Evolutionary conservation across 2,113 vertebrate genomes (phyloP).

Genomic region (Siphamia tubifer): DNA sequence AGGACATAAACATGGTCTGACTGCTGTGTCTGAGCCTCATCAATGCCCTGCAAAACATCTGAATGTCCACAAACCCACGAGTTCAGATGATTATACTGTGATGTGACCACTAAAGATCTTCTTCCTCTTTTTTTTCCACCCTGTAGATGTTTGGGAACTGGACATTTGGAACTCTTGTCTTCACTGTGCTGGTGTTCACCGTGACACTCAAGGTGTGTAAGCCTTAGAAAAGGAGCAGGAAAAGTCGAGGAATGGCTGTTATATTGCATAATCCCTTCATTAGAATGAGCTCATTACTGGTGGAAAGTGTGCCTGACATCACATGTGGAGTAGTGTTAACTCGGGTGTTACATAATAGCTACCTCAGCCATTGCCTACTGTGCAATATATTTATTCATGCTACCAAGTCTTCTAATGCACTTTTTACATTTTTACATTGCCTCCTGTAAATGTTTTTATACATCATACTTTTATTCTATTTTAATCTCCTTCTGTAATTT

Average conservation of each 20-base stretch:
- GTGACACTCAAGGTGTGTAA: conserved; percentile 93
- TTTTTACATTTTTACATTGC: too few relatives aligned
- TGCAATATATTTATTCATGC: too few relatives aligned
- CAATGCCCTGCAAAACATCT: background rate
- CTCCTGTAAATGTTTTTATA: too few relatives aligned
- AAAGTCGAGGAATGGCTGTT: background rate
- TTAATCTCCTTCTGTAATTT: too few relatives aligned
- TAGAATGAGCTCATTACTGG: background rate
- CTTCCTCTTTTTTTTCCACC: conserved; percentile 15
- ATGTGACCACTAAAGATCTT: background rate
- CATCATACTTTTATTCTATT: too few relatives aligned
- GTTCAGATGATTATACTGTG: background rate
- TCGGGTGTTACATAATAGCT: conserved; percentile 24
- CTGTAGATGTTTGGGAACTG: conserved; percentile 94
- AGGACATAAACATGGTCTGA: background rate
- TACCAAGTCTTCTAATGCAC: too few relatives aligned
- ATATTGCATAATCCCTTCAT: background rate
- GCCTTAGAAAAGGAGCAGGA: background rate
- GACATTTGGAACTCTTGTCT: conserved; percentile 97
- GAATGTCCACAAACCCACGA: background rate
- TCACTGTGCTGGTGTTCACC: conserved; percentile 94
- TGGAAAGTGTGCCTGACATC: background rate
- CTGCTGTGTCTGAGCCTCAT: background rate
- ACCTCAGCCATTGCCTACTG: too few relatives aligned
- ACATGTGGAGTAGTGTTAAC: background rate